Evolutionary conservation across 1,140 invertebrate genomes (phyloP).

Genomic region (Drosophila sturtevanti): DNA sequence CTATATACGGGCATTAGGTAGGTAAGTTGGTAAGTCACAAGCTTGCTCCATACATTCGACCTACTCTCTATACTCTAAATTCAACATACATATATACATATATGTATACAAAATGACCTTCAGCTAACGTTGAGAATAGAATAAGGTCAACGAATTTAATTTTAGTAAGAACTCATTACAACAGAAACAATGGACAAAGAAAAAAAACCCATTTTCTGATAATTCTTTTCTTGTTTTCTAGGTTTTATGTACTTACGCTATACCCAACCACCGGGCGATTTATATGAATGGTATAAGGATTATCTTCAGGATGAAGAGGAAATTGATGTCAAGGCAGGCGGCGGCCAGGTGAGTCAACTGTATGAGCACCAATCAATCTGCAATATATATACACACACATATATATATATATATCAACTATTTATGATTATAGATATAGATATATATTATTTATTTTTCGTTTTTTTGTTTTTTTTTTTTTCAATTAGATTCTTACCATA

Average conservation of each 20-base stretch:
- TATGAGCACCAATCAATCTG: conserved; percentile 73
- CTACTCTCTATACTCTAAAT: neutral
- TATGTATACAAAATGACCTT: too few species aligned
- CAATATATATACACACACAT: conserved; percentile 1
- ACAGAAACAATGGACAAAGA: too few species aligned
- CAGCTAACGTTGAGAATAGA: too few species aligned
- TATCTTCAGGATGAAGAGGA: conserved; percentile 98
- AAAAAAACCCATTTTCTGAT: neutral
- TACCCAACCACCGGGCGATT: conserved; percentile 96
- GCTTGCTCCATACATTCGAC: conserved; percentile 50
- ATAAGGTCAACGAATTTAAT: too few species aligned
- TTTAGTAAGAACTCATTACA: too few species aligned
- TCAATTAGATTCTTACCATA: conserved; percentile 89
- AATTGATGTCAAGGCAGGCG: conserved; percentile 98
- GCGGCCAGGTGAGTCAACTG: conserved; percentile 88
- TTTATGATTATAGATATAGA: neutral
- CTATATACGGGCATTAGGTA: conserved; percentile 98
- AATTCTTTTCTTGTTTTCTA: conserved; percentile 40
- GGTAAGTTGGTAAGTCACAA: conserved; percentile 96
- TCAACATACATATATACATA: too few species aligned
- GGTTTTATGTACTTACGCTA: conserved; percentile 92
- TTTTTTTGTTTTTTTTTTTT: neutral
- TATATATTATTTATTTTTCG: neutral
- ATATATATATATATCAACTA: neutral
- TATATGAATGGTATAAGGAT: conserved; percentile 98